These are phyloP conservation scores for Gallinago paraguaiae DNA, from an alignment of 2,113 vertebrate species.

Conservation along the genomic window DNA sequence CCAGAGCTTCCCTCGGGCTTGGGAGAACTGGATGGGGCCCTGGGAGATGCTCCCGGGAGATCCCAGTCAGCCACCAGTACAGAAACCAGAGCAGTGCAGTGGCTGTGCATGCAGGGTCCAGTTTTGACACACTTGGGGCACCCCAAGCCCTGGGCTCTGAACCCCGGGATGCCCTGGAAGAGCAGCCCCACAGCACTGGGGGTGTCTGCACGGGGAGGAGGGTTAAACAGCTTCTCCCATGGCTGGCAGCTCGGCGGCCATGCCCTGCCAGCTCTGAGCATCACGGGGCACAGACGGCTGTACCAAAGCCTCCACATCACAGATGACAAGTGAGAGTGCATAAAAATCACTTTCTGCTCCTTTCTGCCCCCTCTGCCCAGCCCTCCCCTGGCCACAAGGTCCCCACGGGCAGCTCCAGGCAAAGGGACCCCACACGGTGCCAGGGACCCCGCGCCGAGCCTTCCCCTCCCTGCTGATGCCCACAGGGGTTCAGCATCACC, in stretches of 20 bases:
- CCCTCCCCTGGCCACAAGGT: background rate
- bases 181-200: background rate
- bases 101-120: fast-evolving
- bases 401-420: background rate
- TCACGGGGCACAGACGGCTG: conserved; percentile 9
- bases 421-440: background rate
- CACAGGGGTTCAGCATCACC: background rate
- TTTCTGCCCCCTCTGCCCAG: background rate
- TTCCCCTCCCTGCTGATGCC: background rate
- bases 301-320: background rate
- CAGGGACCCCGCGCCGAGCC: fast-evolving
- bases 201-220: background rate
- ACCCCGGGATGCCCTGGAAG: fast-evolving
- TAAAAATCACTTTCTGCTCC: background rate
- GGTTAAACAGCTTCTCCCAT: background rate
- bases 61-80: background rate
- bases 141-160: background rate
- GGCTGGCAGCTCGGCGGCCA: background rate
- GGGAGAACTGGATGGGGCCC: background rate
- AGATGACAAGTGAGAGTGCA: background rate
- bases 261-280: background rate
- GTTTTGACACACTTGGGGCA: fast-evolving
- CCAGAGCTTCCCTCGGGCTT: background rate
- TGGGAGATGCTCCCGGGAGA: too few species aligned
- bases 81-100: fast-evolving